Base-by-base conservation (phyloP, 1,140 invertebrate genomes). In the Pseudomyrmex sp. region DNA sequence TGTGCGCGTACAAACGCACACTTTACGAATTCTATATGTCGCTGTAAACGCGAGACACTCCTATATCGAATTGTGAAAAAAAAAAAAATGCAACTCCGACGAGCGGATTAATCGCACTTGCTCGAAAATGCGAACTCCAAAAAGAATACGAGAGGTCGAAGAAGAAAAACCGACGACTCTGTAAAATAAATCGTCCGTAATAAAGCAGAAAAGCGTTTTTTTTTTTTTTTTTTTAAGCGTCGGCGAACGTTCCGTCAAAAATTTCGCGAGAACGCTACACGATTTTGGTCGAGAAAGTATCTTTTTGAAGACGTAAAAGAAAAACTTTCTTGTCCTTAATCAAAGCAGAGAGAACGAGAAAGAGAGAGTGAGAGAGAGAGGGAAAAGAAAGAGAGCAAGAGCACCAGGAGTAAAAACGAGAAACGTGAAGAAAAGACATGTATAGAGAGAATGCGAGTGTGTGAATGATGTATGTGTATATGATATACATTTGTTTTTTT, bases 401-500 rank as follows among this genome's bases (percentile, higher is more conserved):
- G 66, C 74, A 18, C 18, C 56, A 66, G 5, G 48, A 20, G 69
- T 54, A 63, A 56, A 77, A 66, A 66, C 73, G 26, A 82, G 73
- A 74, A 20, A 35, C 35, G 7, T 35, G 35, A 35, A 35, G 35
- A 35, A 35, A 35, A 35, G 35, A 35, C 5, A 35, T 35, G 35
- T 35, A 35, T 7, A 88, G 56, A 69, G 44, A 54, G 52, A 65
- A 44, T 54, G 58, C 69, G 23, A 7, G 44, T 44, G 75, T 68
- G 56, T 62, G 74, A 61, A 58, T 75, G 56, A 52, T 76, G 54
- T 50, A 52, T 82, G 50, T 83, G 23, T 54, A 52, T 35, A 58
- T 70, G 76, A 61, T 20, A 48, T 80, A 61, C 46, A 80, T 35
- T 58, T 68, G 82, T 63, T 70, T 82, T 85, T 72, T 89, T 86